Evolutionary conservation across 1,140 invertebrate genomes (phyloP).

Genomic region (Pissodes strobi): DNA sequence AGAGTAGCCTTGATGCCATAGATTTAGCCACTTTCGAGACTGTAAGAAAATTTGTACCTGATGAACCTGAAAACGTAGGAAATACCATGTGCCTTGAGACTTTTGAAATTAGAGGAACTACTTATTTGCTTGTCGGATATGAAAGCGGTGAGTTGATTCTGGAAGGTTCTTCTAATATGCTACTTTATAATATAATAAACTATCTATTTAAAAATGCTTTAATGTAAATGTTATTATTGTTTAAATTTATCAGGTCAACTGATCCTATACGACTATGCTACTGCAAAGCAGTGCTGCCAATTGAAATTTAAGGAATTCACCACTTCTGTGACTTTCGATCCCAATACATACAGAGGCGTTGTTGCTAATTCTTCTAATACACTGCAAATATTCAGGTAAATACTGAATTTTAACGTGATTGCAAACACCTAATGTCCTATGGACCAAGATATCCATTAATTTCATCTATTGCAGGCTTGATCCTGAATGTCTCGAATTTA

Average conservation of each 20-base stretch:
- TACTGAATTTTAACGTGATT: neutral
- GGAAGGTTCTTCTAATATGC: neutral
- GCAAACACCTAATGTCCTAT: neutral
- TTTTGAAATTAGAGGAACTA: slow-evolving; percentile 35
- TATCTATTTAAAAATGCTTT: no score
- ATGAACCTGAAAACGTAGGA: slow-evolving; percentile 35
- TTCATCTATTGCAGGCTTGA: slow-evolving; percentile 56
- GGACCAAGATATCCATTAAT: neutral
- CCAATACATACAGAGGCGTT: slow-evolving; percentile 65
- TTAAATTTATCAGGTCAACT: slow-evolving; percentile 69
- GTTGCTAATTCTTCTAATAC: slow-evolving; percentile 66
- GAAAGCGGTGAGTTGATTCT: slow-evolving; percentile 40
- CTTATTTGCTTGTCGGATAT: slow-evolving; percentile 44
- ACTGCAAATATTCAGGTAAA: slow-evolving; percentile 60
- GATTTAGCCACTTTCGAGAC: slow-evolving; percentile 39
- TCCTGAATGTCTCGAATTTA: slow-evolving; percentile 60
- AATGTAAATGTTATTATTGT: no score
- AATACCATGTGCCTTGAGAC: slow-evolving; percentile 43
- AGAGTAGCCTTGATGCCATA: slow-evolving; percentile 63
- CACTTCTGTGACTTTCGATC: slow-evolving; percentile 71
- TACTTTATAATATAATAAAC: neutral
- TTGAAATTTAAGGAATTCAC: slow-evolving; percentile 67
- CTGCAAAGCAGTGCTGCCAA: slow-evolving; percentile 61
- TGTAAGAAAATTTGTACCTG: slow-evolving; percentile 35
- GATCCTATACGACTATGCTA: slow-evolving; percentile 68